Conservation (phyloP, 1,140 invertebrate genomes). For the Drosophila equinoxialis region DNA sequence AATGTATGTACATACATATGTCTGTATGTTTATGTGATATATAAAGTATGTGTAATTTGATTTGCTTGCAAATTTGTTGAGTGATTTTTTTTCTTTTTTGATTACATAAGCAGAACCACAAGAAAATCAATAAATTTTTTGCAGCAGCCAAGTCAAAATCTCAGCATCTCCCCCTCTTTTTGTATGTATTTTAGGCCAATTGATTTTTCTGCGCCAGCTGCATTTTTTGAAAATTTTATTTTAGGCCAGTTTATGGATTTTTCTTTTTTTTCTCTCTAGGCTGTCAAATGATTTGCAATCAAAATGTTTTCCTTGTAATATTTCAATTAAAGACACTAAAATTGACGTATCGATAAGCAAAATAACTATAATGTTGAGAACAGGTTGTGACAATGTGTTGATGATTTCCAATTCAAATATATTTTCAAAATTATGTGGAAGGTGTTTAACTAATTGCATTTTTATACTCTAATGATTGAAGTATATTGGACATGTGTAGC, state of each 20-base stretch:
- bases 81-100: slow-evolving; percentile 54
- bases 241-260: slow-evolving; percentile 26
- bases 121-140: slow-evolving; percentile 52
- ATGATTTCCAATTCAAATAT: slow-evolving; percentile 17
- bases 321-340: background rate
- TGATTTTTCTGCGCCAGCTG: slow-evolving; percentile 33
- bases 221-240: slow-evolving; percentile 28
- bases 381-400: slow-evolving; percentile 32
- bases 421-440: background rate
- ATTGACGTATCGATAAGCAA: slow-evolving; percentile 20
- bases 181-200: slow-evolving; percentile 22
- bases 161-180: background rate
- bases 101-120: slow-evolving; percentile 58
- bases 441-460: background rate
- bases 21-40: slow-evolving; percentile 13
- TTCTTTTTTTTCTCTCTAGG: slow-evolving; percentile 7
- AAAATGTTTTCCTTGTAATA: slow-evolving; percentile 32
- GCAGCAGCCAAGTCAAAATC: slow-evolving; percentile 19
- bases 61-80: slow-evolving; percentile 72
- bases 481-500: too few relatives aligned
- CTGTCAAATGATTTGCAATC: slow-evolving; percentile 28
- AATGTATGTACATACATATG: slow-evolving; percentile 12
- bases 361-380: slow-evolving; percentile 27
- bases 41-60: slow-evolving; percentile 68
- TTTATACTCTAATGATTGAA: too few relatives aligned